Evolutionary conservation across 2,888 invertebrate species (phyloP).

Genomic region (Eristalis pertinax): DNA sequence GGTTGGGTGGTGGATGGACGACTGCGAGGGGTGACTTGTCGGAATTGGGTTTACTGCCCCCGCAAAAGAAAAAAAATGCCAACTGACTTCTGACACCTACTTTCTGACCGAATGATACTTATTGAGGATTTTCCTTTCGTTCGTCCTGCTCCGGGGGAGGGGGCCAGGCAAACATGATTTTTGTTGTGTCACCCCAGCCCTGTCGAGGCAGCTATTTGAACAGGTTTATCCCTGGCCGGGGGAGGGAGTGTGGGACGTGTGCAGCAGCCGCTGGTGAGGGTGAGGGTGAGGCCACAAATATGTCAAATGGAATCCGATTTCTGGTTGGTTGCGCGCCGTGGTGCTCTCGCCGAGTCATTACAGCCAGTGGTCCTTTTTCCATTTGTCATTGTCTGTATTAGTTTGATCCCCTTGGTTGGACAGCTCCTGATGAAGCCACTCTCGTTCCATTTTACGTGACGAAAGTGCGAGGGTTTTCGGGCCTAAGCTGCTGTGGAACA

Average conservation of each 20-base stretch:
- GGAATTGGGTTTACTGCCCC: constrained; percentile 45
- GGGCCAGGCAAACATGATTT: not conserved
- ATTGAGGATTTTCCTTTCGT: constrained; percentile 54
- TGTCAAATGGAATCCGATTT: not conserved
- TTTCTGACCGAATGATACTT: constrained; percentile 64
- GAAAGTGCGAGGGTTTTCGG: not conserved
- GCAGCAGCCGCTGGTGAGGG: not conserved
- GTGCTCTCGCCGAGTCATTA: not conserved
- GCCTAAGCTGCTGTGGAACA: not conserved
- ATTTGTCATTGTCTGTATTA: not conserved
- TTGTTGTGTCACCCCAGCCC: not conserved
- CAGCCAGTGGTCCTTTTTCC: not conserved
- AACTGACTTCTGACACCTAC: constrained; percentile 70
- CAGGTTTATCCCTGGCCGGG: constrained; percentile 24
- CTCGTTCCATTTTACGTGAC: not conserved
- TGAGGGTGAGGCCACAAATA: not conserved
- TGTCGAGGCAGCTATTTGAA: not conserved
- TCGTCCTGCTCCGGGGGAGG: constrained; percentile 23
- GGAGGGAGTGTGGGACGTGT: not conserved
- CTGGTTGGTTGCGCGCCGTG: not conserved
- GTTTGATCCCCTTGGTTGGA: not conserved
- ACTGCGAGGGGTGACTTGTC: constrained; percentile 5
- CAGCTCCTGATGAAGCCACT: not conserved
- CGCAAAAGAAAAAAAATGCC: not conserved
- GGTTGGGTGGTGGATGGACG: not conserved